Percentiles rank a stretch among this genome's conserved stretches.
Conservation (phyloP, 1,140 invertebrate species). For the Plutomurus gul region DNA sequence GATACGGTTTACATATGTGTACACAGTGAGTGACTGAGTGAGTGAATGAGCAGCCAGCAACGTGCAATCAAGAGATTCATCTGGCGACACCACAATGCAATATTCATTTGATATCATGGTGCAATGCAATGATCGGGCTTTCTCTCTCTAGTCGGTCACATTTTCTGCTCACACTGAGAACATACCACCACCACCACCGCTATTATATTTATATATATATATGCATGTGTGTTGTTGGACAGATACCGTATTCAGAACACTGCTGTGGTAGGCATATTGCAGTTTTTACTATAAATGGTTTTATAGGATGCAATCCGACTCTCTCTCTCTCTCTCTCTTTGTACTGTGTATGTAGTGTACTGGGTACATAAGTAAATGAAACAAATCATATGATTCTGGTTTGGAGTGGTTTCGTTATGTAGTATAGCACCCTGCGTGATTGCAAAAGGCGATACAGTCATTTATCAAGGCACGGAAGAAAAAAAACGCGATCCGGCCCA, state of each 20-base stretch:
- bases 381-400: slow-evolving; percentile 3
- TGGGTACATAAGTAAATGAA: neutral
- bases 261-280: too few species aligned
- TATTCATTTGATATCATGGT: neutral
- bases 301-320: too few species aligned
- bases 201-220: too few species aligned
- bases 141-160: too few species aligned
- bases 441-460: neutral
- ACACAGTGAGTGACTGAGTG: neutral
- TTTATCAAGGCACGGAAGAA: neutral
- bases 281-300: too few species aligned
- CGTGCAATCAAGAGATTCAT: neutral
- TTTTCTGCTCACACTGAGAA: too few species aligned
- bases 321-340: too few species aligned
- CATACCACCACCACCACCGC: too few species aligned
- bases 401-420: neutral
- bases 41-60: neutral
- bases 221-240: too few species aligned
- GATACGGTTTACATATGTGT: too few species aligned
- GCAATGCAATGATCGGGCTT: too few species aligned
- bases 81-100: neutral
- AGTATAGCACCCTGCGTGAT: neutral
- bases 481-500: slow-evolving; percentile 4
- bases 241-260: too few species aligned
- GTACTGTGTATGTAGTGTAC: neutral